A percentile compares a stretch with the other conserved stretches of the same genome.
Evolutionary conservation across 2,797 vertebrate genomes (phyloP).

Genomic region (Bucorvus abyssinicus): DNA sequence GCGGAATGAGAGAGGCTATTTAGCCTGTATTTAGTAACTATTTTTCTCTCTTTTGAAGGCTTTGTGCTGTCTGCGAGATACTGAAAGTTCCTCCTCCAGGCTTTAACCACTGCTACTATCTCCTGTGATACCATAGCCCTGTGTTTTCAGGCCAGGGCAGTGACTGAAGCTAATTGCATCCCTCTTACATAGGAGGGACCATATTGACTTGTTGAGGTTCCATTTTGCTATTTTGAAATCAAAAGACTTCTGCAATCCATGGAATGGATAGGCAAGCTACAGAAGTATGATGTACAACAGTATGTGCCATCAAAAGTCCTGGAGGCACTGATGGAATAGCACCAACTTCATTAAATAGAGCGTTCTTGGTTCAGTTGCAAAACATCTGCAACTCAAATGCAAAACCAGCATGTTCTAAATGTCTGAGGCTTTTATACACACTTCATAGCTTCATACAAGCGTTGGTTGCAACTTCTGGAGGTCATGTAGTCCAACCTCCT

Average conservation of each 20-base stretch:
- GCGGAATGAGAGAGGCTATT: neutral
- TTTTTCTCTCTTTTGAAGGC: neutral
- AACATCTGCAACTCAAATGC: neutral
- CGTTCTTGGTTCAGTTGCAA: neutral
- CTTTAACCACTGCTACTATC: neutral
- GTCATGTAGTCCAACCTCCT: neutral
- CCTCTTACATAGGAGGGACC: neutral
- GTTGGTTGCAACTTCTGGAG: neutral
- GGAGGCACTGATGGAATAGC: neutral
- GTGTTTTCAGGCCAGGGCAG: neutral
- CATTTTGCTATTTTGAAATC: conserved; percentile 38
- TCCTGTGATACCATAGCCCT: neutral
- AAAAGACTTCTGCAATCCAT: conserved; percentile 9
- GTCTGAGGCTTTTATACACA: neutral
- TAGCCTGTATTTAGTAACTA: neutral
- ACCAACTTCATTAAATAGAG: neutral
- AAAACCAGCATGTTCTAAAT: neutral
- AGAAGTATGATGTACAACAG: neutral
- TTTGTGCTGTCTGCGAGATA: neutral
- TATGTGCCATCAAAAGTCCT: neutral
- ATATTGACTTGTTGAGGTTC: conserved; percentile 5
- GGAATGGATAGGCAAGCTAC: neutral
- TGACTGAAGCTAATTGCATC: conserved; percentile 22
- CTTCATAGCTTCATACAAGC: neutral
- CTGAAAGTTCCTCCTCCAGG: neutral